A percentile compares a stretch with the other conserved stretches of the same genome.
These are phyloP conservation scores for Eupelmus urozonus DNA, from an alignment of 2,888 invertebrate species.

Conservation along the genomic window DNA sequence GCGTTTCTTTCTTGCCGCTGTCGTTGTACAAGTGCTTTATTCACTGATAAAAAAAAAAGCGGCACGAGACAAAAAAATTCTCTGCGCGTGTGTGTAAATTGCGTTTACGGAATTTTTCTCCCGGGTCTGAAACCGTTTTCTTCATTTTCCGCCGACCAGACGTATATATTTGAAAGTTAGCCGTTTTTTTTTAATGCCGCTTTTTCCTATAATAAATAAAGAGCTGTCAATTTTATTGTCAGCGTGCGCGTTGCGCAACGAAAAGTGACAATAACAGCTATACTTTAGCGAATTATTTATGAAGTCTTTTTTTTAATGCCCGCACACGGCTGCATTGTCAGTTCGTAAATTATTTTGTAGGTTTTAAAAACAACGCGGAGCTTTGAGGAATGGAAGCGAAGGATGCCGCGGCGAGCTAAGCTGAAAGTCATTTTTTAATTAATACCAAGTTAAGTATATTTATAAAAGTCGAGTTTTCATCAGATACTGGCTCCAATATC, in stretches of 20 bases:
- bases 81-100: not conserved
- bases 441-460: not conserved
- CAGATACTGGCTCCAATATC: not conserved
- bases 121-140: not conserved
- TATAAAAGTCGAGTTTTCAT: not conserved
- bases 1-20: constrained; percentile 43
- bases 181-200: not conserved
- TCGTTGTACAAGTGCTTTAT: constrained; percentile 51
- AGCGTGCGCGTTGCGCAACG: not conserved
- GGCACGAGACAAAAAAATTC: not conserved
- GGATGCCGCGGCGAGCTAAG: no score
- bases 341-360: no score
- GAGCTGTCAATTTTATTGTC: not conserved
- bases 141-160: not conserved
- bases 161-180: not conserved
- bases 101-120: not conserved
- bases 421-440: not conserved
- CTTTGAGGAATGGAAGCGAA: no score
- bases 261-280: constrained; percentile 5
- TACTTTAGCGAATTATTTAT: no score
- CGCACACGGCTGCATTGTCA: no score
- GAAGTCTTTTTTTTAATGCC: no score
- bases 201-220: constrained; percentile 11
- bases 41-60: constrained; percentile 32
- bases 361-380: no score